Base-by-base conservation (phyloP, 2,797 vertebrate genomes). In the Iguana delicatissima region DNA sequence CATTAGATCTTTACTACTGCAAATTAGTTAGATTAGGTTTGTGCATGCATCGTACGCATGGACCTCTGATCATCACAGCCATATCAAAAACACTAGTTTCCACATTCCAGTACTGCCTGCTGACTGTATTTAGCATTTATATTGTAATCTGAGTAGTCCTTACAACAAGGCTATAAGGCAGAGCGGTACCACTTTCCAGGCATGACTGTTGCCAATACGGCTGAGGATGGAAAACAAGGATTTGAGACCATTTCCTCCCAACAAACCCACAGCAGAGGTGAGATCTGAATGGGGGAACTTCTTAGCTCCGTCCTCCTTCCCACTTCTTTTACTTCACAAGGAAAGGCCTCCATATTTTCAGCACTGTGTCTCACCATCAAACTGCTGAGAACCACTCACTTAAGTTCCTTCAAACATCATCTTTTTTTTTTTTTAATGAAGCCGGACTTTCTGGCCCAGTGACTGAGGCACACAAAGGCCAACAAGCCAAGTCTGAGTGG, bases 161-260 rank as follows among this genome's bases (percentile, higher is more conserved):
- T 24, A 55, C 67, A 82, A 29, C 8, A 69, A 67, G 13, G 2
- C 16, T 4, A 14, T 20, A 57, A 76, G 72, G 85, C 1, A 16
- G 24, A 3, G 24, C 12, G 1, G 20, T 6, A 18, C 26, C 38
- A 55, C 50, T 72, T 16, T 22, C n/a, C 32, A 14, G 3, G 38
- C 26, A 26, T 38, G 9, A 20, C 14, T 12, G 26, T 6, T 1
- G 18, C 4, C 20, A 3, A 8, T 18, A 7, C 0, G n/a, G 1
- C 2, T n/a, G 76, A 46, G 86, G 74, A 5, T 38, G 26, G 38
- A 18, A 46, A 81, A 29, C 8, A 4, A 16, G 3, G 18, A 18
- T 29, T 13, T 35, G 35, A 35, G 32, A 35, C 26, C 35, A 12
- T 18, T 35, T 22, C 29, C 35, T 72, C 29, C 32, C 46, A 52